Evolutionary conservation across 2,888 invertebrate species (phyloP).

Genomic region (Creontiades dilutus): DNA sequence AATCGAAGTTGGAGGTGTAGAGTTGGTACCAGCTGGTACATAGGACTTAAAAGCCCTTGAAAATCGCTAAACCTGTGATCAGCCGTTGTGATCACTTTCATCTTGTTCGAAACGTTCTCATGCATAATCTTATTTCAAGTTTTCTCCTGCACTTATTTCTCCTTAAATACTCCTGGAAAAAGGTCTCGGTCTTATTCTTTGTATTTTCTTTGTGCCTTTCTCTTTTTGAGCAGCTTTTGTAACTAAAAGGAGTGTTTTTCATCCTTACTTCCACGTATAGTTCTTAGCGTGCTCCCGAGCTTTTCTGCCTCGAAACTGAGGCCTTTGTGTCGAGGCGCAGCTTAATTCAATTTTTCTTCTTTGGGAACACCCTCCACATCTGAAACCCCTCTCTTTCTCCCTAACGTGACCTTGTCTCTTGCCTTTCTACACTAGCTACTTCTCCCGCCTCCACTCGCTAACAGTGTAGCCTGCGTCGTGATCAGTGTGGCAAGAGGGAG

Average conservation of each 20-base stretch:
- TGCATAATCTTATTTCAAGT: no score
- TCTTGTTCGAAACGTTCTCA: no score
- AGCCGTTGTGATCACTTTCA: no score
- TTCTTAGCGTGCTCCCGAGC: not conserved
- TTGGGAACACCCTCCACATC: conserved; percentile 5
- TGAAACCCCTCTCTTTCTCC: not conserved
- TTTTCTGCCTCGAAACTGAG: conserved; percentile 17
- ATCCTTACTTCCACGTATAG: not conserved
- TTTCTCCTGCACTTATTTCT: no score
- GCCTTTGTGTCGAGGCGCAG: conserved; percentile 16
- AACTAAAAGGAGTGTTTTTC: not conserved
- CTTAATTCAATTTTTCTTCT: conserved; percentile 24
- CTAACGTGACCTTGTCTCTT: not conserved
- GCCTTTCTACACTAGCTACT: conserved; percentile 10
- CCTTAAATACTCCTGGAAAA: no score
- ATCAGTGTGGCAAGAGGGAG: conserved; percentile 1
- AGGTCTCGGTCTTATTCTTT: no score
- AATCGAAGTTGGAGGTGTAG: no score
- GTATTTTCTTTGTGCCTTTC: not conserved
- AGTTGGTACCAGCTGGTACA: no score
- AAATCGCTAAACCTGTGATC: no score
- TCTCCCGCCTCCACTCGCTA: not conserved
- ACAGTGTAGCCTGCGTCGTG: not conserved
- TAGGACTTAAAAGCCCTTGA: no score
- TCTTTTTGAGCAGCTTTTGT: not conserved